Evolutionary conservation across 2,113 vertebrate genomes (phyloP).

Genomic region (Syngnathus scovelli): DNA sequence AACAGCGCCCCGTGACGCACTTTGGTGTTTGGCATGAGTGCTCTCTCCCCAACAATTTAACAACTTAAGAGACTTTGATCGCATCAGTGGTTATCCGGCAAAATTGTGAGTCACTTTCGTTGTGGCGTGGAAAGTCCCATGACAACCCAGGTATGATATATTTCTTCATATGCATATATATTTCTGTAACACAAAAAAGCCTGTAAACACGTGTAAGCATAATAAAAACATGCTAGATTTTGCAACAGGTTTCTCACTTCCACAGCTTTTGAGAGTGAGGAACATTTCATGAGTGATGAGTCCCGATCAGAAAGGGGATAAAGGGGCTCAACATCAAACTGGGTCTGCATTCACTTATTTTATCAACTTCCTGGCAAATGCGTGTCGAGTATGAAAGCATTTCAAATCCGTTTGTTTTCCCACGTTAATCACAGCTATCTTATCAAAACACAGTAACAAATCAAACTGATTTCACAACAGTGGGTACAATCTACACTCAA

Average conservation of each 20-base stretch:
- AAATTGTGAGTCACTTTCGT: background rate
- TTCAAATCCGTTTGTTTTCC: slow-evolving; percentile 40
- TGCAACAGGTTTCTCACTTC: no score
- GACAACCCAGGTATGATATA: no score
- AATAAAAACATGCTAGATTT: no score
- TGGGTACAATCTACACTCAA: slow-evolving; percentile 34
- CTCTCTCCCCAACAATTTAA: background rate
- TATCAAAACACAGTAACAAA: slow-evolving; percentile 33
- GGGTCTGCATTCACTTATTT: slow-evolving; percentile 29
- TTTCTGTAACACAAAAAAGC: no score
- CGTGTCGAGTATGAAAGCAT: slow-evolving; percentile 5
- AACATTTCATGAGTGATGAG: background rate
- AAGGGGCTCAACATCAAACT: slow-evolving; percentile 12
- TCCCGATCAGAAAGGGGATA: slow-evolving; percentile 1
- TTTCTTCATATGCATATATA: no score
- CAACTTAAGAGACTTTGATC: background rate
- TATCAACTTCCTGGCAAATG: slow-evolving; percentile 3
- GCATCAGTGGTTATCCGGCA: background rate
- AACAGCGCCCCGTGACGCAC: background rate
- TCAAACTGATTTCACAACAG: slow-evolving; percentile 34
- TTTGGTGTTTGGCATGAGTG: background rate
- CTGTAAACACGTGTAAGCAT: no score
- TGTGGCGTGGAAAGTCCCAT: no score
- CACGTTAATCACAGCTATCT: slow-evolving; percentile 28
- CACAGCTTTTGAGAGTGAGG: background rate